Percentiles rank a stretch among this genome's conserved stretches.
Conservation (phyloP, 2,888 invertebrate genomes). For the Sycophila texana region DNA sequence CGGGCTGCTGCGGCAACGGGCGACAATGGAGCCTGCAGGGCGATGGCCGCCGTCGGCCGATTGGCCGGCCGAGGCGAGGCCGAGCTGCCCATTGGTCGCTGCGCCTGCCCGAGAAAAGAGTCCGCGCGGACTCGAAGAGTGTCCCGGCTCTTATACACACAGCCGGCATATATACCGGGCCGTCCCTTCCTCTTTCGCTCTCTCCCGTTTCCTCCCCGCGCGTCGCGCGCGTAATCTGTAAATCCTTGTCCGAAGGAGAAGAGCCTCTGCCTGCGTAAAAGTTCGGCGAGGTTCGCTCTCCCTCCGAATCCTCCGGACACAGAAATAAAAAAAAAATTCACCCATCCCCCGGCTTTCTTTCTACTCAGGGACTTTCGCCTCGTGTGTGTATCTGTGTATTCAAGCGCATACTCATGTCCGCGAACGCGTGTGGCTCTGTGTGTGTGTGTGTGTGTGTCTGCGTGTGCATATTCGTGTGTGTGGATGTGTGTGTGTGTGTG, state of each 20-base stretch:
- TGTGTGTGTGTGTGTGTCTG: constrained; percentile 49
- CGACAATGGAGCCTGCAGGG: constrained; percentile 71
- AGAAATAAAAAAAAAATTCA: constrained; percentile 46
- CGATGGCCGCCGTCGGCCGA: constrained; percentile 61
- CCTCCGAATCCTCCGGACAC: constrained; percentile 57
- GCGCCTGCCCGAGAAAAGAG: constrained; percentile 1
- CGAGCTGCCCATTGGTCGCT: constrained; percentile 62
- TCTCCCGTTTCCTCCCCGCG: constrained; percentile 34
- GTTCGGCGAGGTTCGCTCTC: constrained; percentile 73
- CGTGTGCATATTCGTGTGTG: not conserved
- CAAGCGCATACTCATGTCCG: not conserved
- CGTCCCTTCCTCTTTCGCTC: constrained; percentile 40
- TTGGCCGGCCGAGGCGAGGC: constrained; percentile 60
- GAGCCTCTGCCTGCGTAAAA: constrained; percentile 67
- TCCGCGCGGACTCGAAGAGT: constrained; percentile 63
- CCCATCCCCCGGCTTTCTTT: constrained; percentile 26
- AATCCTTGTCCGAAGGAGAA: constrained; percentile 71
- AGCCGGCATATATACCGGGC: not conserved
- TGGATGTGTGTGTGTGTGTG: constrained; percentile 7
- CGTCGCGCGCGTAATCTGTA: constrained; percentile 72
- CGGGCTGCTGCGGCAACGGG: constrained; percentile 56
- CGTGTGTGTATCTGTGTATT: not conserved
- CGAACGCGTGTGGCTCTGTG: too few relatives aligned
- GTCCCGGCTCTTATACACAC: not conserved
- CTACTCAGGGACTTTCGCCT: not conserved